Base-by-base conservation (phyloP, 1,140 invertebrate genomes). In the Branchinecta lindahli region DNA sequence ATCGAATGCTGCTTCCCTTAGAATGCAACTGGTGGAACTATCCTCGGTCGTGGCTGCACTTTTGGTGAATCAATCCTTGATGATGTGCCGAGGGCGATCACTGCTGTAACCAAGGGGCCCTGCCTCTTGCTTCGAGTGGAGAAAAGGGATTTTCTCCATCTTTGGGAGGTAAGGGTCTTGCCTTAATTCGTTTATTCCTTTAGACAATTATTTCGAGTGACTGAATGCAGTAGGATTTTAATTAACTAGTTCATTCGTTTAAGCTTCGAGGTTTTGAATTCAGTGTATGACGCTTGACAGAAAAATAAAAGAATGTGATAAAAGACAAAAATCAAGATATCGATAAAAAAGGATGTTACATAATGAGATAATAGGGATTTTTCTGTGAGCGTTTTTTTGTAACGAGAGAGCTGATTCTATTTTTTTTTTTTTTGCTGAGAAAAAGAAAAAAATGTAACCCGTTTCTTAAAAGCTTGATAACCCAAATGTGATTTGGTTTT, bases 1-100 rank as follows among this genome's bases (percentile, higher is more conserved):
- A 33, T 33, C 33, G 33, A 33, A 33, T 33, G 33, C 33, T 33
- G 33, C 33, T 33, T 33, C 33, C 33, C 33, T 61, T 61, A 61
- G 52, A 61, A 61, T 61, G 52, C 52, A 61, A 61, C 52, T 15
- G 46, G 68, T 47, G 45, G 44, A 5, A 45, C 61, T 8, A 66
- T 70, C 61, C 78, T 90, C 52, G 86, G 85, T 20, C 84, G 87
- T 68, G 88, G 88, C 15, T 85, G 85, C n/a, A 87, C 87, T 61
- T 90, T 90, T 77, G 88, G 88, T 6, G 88, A 89, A 78, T 86
- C 85, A 45, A 85, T 89, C 72, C 78, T 89, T 68, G 83, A 86
- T 74, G 86, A 87, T 76, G 80, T 85, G 69, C 87, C 88, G 7
- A 80, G 88, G 72, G 85, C 86, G 71, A 86, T 84, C 68, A 89